Conservation (phyloP, 1,140 invertebrate genomes). For the Asobara japonica region DNA sequence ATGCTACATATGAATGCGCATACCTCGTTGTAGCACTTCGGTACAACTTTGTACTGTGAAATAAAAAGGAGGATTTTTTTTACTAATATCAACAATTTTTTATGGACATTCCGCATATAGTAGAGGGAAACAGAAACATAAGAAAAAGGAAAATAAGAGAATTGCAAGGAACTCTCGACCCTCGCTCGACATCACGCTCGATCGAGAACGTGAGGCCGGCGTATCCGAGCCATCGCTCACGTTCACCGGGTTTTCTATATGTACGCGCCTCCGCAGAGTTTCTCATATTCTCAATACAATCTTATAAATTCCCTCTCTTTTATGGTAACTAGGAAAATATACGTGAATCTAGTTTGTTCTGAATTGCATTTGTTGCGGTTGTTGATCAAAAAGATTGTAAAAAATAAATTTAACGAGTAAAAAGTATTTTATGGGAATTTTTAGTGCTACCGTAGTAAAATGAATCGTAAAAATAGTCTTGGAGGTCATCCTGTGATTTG, state of each 20-base stretch:
- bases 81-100: no score
- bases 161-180: conserved; percentile 18
- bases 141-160: not conserved
- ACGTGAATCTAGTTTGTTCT: not conserved
- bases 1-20: no score
- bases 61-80: no score
- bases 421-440: no score
- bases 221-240: conserved; percentile 47
- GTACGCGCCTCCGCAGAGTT: conserved; percentile 1
- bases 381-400: conserved; percentile 7
- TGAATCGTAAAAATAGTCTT: no score
- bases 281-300: not conserved
- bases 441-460: no score
- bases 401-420: no score
- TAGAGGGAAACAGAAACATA: no score
- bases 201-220: conserved; percentile 31
- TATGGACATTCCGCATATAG: no score
- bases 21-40: no score
- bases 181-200: conserved; percentile 31
- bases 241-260: conserved; percentile 29
- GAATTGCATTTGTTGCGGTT: not conserved
- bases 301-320: conserved; percentile 13
- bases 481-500: no score
- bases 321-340: not conserved
- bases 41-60: no score